These are phyloP conservation scores for Lutraria lutraria DNA, from an alignment of 2,888 invertebrate genomes.

Conservation along the genomic window DNA sequence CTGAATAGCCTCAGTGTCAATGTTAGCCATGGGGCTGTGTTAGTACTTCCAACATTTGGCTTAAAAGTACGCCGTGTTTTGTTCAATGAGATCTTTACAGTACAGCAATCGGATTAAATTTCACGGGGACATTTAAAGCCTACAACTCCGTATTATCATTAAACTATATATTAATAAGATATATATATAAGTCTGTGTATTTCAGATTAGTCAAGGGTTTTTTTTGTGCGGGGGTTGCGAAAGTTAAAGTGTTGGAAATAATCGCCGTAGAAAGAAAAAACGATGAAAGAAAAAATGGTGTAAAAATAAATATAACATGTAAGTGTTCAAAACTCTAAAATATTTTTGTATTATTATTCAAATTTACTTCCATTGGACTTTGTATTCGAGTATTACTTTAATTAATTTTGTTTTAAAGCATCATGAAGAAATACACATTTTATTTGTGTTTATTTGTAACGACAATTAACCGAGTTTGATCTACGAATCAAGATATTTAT, in stretches of 20 bases:
- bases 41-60: not conserved
- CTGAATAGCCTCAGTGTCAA: not conserved
- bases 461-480: too few species aligned
- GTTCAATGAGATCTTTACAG: conserved; percentile 56
- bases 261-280: not conserved
- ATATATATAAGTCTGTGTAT: not conserved
- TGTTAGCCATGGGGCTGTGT: not conserved
- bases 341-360: too few species aligned
- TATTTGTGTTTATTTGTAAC: too few species aligned
- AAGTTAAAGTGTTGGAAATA: not conserved
- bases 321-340: not conserved
- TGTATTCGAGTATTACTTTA: too few species aligned
- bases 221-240: not conserved
- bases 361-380: too few species aligned
- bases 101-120: conserved; percentile 50
- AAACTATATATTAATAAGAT: not conserved
- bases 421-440: too few species aligned
- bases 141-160: not conserved
- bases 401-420: too few species aligned
- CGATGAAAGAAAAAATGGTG: not conserved
- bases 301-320: not conserved
- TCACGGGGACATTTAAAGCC: conserved; percentile 46
- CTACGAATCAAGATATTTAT: too few species aligned
- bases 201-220: conserved; percentile 4
- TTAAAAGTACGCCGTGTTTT: conserved; percentile 2